These are phyloP conservation scores for pig (Sus scrofa) DNA, from an alignment of 2,113 vertebrate genomes.

Conservation along the genomic window T2T-Sscrofa CM000814.6:47491501-47492000, in stretches of 20 bases:
- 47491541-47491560: neutral
- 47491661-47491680: neutral
- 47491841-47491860: neutral
- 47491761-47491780: neutral
- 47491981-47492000: neutral
- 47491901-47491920: neutral
- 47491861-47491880: neutral
- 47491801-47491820: neutral
- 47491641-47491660: neutral
- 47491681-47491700: neutral
- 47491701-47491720: neutral
- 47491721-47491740: neutral
- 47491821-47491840: neutral
- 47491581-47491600: neutral
- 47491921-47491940: neutral
- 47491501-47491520: too few species aligned
- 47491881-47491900: neutral
- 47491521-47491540: too few species aligned
- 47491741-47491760: neutral
- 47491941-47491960: neutral
- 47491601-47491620: neutral
- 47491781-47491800: neutral
- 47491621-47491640: neutral
- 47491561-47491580: slow-evolving; percentile 4
- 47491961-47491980: neutral